These are phyloP conservation scores for Leptothorax acervorum DNA, from an alignment of 2,888 invertebrate species.

Conservation along the genomic window DNA sequence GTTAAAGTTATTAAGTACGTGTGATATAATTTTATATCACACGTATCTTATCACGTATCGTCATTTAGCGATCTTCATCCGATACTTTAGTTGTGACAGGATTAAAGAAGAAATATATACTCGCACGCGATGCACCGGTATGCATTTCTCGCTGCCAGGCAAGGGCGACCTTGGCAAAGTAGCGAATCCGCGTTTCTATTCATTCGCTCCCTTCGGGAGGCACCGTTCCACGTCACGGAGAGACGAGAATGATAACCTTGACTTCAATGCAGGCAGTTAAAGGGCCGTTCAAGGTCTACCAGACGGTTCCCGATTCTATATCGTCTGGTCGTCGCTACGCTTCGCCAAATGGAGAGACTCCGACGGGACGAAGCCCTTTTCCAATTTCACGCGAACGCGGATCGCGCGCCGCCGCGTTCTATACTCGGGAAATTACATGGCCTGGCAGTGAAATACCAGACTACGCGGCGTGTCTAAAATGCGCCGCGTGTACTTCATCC, in stretches of 20 bases:
- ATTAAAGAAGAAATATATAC: neutral
- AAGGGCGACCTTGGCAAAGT: conserved; percentile 71
- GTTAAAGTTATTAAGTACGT: too few relatives aligned
- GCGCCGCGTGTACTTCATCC: conserved; percentile 33
- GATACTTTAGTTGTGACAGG: neutral
- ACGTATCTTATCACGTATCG: neutral
- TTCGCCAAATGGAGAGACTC: conserved; percentile 71
- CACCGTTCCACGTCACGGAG: conserved; percentile 56
- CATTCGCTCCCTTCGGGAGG: conserved; percentile 59
- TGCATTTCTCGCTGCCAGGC: conserved; percentile 27
- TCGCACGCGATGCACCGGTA: neutral
- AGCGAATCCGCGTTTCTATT: conserved; percentile 74
- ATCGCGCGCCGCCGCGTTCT: conserved; percentile 35
- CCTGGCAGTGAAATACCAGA: conserved; percentile 41
- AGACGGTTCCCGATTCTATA: conserved; percentile 65
- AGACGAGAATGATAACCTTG: conserved; percentile 78
- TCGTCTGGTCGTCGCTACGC: conserved; percentile 72
- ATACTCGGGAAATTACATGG: conserved; percentile 41
- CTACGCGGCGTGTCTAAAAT: conserved; percentile 27
- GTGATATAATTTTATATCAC: neutral
- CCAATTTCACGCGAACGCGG: conserved; percentile 66
- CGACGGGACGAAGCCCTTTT: conserved; percentile 72
- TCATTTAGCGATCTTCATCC: neutral
- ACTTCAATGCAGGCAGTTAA: conserved; percentile 78
- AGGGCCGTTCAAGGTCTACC: conserved; percentile 80